Evolutionary conservation across 2,888 invertebrate genomes (phyloP), one percentile per base, ranked within the genome.

Genomic region (Nephrotoma appendiculata): DNA sequence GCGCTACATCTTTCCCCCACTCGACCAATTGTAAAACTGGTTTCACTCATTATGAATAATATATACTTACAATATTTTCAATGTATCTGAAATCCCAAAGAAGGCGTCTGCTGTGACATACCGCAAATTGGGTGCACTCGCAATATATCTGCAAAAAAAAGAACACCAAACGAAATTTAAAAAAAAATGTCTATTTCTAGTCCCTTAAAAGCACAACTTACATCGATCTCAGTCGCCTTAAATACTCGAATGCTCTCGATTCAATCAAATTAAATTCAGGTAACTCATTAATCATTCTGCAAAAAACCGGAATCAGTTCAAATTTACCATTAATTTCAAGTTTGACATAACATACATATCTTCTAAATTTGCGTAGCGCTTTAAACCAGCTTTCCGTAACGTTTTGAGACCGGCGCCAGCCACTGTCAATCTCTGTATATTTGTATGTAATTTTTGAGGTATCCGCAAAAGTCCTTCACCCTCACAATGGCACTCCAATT

Each of bases 51-150:
- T n/a, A n/a, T n/a, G n/a, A n/a, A n/a, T n/a, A n/a, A n/a, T n/a
- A n/a, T n/a, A n/a, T 88, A 93, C 94, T 93, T 90, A 94, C 94
- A 94, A 92, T 87, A 94, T 93, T 91, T 93, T 93, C 87, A 94
- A 90, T 19, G 90, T 90, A 5, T 90, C 89, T 11, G 92, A 91
- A 87, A 91, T 90, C 31, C 90, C 91, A 84, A 88, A 88, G 87
- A 92, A 91, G 0, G 91, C 90, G 88, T 91, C 90, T 88, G 90
- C 90, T 0, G 91, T 90, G 43, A 92, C 89, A 87, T 92, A 92
- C 87, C 92, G 93, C 86, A 95, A 90, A 89, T 93, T 92, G 9
- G 95, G 95, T 1, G 95, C 94, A 90, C 95, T 93, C 0, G 94
- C 93, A 90, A 95, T 95, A 89, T 95, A 95, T 89, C 95, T 95